phyloP scores from a whole-genome alignment of 2,113 vertebrate genomes.

The Lethenteron reissneri region DNA sequence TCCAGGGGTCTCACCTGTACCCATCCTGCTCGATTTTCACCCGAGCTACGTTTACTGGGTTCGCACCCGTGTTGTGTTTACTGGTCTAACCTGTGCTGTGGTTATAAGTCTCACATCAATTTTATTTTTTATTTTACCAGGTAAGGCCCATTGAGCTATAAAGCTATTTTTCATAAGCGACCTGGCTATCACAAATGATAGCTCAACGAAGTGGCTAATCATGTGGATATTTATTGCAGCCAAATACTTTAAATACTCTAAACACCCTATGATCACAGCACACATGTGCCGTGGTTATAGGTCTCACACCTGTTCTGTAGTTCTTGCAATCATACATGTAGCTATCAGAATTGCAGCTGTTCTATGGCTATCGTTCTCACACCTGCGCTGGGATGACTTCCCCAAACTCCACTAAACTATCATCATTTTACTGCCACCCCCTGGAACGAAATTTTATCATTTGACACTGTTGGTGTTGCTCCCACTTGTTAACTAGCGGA shows the following conservation, averaged over 20 bases:
- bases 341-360: not conserved
- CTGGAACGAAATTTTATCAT: not conserved
- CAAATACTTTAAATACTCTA: no score
- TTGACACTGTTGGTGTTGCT: not conserved
- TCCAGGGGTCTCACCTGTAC: not conserved
- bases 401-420: not conserved
- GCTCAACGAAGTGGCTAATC: no score
- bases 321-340: not conserved
- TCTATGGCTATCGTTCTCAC: not conserved
- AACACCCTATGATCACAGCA: not conserved
- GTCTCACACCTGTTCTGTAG: not conserved
- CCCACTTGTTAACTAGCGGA: not conserved
- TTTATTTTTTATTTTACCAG: not conserved
- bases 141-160: no score
- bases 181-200: no score
- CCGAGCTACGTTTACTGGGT: not conserved
- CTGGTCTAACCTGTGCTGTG: not conserved
- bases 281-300: not conserved
- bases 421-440: not conserved
- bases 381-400: not conserved
- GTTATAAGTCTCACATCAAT: not conserved
- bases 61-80: not conserved
- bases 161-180: no score
- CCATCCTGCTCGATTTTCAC: not conserved
- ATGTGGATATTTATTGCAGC: no score